Conservation (phyloP, 30 jellyfish, hydroid and myxozoan species). For the Aurelia coerulea region DNA sequence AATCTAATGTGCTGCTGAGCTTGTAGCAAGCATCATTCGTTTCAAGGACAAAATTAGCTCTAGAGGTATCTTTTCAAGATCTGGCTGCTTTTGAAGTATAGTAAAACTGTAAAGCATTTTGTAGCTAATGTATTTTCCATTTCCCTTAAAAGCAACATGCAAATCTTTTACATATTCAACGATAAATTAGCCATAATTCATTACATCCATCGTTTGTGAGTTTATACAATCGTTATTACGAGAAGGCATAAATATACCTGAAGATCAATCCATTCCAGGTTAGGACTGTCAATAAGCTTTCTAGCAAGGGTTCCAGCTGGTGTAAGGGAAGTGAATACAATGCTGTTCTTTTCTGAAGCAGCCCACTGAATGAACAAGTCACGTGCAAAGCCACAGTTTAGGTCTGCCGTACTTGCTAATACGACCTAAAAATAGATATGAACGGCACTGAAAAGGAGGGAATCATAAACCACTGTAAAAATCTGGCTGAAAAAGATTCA, state of each 20-base stretch:
- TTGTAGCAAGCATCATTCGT: no score
- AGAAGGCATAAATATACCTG: conserved; percentile 35
- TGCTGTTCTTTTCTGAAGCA: conserved; percentile 77
- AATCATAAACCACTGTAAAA: background rate
- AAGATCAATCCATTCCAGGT: conserved; percentile 60
- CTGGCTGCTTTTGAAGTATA: no score
- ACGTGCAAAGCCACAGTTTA: conserved; percentile 91
- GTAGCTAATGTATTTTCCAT: no score
- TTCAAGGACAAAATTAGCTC: no score
- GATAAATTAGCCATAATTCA: no score
- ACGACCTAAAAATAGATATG: conserved; percentile 68
- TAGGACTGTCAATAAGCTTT: conserved; percentile 84
- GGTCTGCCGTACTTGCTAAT: conserved; percentile 88
- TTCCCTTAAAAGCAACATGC: no score
- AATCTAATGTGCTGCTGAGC: no score
- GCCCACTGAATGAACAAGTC: conserved; percentile 87
- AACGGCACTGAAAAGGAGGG: background rate
- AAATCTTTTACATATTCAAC: no score
- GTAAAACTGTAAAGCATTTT: no score
- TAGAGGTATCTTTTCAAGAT: no score
- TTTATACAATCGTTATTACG: no score
- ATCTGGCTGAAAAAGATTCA: no score
- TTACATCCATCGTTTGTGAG: background rate
- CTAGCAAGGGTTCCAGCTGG: conserved; percentile 93
- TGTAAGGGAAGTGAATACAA: conserved; percentile 82